Evolutionary conservation across 2,797 vertebrate genomes (phyloP).

Genomic region (Lophotriccus pileatus): DNA sequence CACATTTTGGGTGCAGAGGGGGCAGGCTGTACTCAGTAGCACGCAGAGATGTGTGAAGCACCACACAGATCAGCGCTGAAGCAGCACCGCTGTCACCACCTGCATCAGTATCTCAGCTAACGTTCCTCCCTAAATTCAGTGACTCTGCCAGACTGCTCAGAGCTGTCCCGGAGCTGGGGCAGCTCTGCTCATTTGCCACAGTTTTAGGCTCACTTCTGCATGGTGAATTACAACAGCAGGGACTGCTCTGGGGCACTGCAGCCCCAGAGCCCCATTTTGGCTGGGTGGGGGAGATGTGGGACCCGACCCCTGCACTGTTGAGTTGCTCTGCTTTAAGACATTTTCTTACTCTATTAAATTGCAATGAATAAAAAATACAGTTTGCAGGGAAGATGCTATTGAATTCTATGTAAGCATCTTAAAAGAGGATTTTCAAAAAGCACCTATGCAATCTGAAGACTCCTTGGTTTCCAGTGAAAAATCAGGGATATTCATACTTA

Average conservation of each 20-base stretch:
- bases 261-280: neutral
- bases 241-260: neutral
- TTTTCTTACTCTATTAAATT: neutral
- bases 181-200: neutral
- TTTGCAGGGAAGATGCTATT: neutral
- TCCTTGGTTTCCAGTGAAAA: neutral
- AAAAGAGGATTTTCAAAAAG: neutral
- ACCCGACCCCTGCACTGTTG: neutral
- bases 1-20: neutral
- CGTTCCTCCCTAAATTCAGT: neutral
- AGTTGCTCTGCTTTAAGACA: neutral
- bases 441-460: neutral
- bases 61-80: accelerated
- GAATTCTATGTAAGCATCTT: neutral
- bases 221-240: neutral
- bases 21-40: accelerated
- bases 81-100: neutral
- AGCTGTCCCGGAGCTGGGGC: neutral
- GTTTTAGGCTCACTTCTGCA: too few species aligned
- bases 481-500: neutral
- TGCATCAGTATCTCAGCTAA: neutral
- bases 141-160: neutral
- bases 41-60: neutral
- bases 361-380: neutral
- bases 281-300: neutral